Percentiles rank a stretch among this genome's conserved stretches.
phyloP scores from a whole-genome alignment of 2,797 vertebrate genomes.

The Gambelia wislizenii region DNA sequence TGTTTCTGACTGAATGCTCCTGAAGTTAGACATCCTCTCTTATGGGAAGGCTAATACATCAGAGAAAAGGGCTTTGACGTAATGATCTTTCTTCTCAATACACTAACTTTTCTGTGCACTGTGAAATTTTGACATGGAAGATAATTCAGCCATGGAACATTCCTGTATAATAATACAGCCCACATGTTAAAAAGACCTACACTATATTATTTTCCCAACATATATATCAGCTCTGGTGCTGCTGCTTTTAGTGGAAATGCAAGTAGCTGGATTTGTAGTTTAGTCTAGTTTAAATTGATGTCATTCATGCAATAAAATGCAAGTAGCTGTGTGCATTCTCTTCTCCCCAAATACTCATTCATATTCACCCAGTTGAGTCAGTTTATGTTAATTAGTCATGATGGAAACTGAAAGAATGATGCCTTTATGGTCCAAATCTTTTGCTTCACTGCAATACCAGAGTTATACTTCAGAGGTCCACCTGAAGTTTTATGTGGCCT shows the following conservation, averaged over 20 bases:
- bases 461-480: background rate
- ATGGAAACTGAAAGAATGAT: background rate
- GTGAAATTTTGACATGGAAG: background rate
- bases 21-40: background rate
- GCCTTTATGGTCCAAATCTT: background rate
- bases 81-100: background rate
- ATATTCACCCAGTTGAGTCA: background rate
- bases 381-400: background rate
- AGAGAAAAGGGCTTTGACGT: too few species aligned
- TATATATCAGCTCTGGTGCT: background rate
- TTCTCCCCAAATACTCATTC: background rate
- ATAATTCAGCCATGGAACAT: background rate
- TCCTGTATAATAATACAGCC: background rate
- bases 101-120: background rate
- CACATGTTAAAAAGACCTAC: background rate
- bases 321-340: background rate
- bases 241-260: background rate
- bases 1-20: background rate
- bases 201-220: background rate
- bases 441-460: background rate
- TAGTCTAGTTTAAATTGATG: background rate
- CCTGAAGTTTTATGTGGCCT: background rate
- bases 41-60: background rate
- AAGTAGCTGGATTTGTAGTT: background rate
- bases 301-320: background rate